A percentile compares a stretch with the other conserved stretches of the same genome.
Evolutionary conservation across 2,797 vertebrate genomes (phyloP).

Genomic region (Chelon auratus): DNA sequence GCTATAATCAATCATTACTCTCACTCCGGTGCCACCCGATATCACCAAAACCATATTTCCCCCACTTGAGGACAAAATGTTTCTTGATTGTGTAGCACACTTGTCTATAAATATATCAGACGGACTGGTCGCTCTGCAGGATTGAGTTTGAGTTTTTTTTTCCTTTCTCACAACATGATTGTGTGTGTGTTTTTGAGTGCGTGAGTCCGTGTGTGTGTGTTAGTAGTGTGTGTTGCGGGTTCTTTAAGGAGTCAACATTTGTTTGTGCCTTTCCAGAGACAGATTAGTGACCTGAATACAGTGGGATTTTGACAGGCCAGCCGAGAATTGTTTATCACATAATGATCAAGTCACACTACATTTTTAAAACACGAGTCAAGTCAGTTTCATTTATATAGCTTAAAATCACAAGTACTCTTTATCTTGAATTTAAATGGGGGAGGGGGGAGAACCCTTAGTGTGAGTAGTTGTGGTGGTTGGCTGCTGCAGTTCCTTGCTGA

Average conservation of each 20-base stretch:
- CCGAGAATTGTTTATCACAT: background rate
- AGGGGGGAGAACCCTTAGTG: too few relatives aligned
- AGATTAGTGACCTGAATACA: constrained; percentile 58
- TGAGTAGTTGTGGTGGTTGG: too few relatives aligned
- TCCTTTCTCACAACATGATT: constrained; percentile 34
- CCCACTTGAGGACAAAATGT: constrained; percentile 83
- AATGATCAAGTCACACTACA: background rate
- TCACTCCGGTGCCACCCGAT: constrained; percentile 75
- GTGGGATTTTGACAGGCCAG: background rate
- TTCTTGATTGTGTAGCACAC: constrained; percentile 82
- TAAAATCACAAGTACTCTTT: background rate
- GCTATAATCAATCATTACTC: constrained; percentile 88
- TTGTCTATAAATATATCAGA: constrained; percentile 87
- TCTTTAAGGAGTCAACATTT: constrained; percentile 69
- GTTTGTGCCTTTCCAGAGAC: constrained; percentile 60
- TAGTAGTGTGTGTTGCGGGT: constrained; percentile 28
- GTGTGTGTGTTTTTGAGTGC: constrained; percentile 22
- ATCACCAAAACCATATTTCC: constrained; percentile 83
- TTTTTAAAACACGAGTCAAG: background rate
- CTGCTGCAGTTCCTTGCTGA: too few relatives aligned
- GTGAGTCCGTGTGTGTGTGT: constrained; percentile 20
- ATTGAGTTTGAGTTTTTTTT: constrained; percentile 76
- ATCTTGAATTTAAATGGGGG: background rate
- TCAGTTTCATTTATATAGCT: background rate
- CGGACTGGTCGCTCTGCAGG: constrained; percentile 62